Evolutionary conservation across 2,113 vertebrate genomes (phyloP), one percentile per base, ranked within the genome.

Genomic region (Ceyx cyanopectus): DNA sequence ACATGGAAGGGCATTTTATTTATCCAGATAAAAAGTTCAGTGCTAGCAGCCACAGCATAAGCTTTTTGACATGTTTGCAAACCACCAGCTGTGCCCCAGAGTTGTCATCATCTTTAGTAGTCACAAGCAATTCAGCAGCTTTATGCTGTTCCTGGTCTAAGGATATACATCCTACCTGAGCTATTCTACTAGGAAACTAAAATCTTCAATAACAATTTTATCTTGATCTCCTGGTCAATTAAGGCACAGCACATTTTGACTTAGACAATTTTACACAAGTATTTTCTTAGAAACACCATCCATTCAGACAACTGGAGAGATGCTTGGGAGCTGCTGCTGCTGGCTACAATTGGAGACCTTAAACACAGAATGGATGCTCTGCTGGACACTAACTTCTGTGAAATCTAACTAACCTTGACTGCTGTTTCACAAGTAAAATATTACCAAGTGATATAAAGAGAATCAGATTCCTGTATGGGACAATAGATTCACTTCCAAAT

Each of bases 61-160:
- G 95, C 67, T 90, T 87, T 96, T 90, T 94, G 93, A 92, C 85
- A 75, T 68, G 48, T 86, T 93, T 60, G 61, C 40, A 70, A 93
- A 87, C 50, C 29, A 96, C 91, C 95, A 96, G 94, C 94, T 97
- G 94, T 94, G 87, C 9, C 93, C 89, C 76, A 74, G 62, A 96
- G 81, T 26, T 61, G 83, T 74, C 91, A 75, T 46, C 53, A 37
- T 62, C 41, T 79, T 89, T 10, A 90, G 75, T 73, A 90, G 51
- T 51, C 79, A 73, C 53, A 85, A 90, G 43, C 29, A 70, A 85
- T 63, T 77, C 80, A 27, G 46, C 9, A 73, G 30, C 21, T 72
- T 70, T 24, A 78, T 12, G 10, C 9, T n/a, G 18, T 53, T 81
- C 79, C 68, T 79, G 48, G 8, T 54, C 13, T 67, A 48, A 54